These are phyloP conservation scores for Xestobium rufovillosum DNA, from an alignment of 2,888 invertebrate species.

Conservation along the genomic window DNA sequence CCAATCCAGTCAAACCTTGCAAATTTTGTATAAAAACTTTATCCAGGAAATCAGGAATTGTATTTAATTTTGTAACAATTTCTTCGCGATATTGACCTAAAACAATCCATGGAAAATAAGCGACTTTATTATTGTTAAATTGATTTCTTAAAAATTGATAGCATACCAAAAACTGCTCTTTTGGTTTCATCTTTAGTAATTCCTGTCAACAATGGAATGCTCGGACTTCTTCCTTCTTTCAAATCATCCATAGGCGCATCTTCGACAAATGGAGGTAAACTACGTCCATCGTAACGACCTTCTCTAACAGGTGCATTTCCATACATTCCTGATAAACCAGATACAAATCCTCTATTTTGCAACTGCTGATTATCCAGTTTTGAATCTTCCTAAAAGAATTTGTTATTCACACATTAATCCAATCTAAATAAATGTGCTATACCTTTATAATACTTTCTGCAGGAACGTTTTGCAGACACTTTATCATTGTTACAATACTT, in stretches of 20 bases:
- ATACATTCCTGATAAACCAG: conserved; percentile 54
- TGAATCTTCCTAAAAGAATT: conserved; percentile 49
- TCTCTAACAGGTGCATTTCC: conserved; percentile 64
- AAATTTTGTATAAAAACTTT: conserved; percentile 40
- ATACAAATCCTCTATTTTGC: conserved; percentile 53
- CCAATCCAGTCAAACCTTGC: conserved; percentile 36
- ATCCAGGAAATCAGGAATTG: conserved; percentile 41
- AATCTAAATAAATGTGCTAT: conserved; percentile 6
- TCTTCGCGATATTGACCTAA: conserved; percentile 37
- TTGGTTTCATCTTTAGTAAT: conserved; percentile 67
- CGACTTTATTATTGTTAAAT: conserved; percentile 11
- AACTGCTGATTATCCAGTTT: conserved; percentile 50
- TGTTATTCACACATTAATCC: conserved; percentile 3
- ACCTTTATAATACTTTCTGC: conserved; percentile 44
- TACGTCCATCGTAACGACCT: conserved; percentile 56
- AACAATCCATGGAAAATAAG: conserved; percentile 18
- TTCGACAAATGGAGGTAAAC: conserved; percentile 59
- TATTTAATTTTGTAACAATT: conserved; percentile 38
- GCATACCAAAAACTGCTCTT: conserved; percentile 51
- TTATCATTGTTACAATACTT: conserved; percentile 54
- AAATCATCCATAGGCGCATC: conserved; percentile 55
- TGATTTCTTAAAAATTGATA: conserved; percentile 11
- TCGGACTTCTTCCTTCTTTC: conserved; percentile 47
- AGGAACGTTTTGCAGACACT: conserved; percentile 53
- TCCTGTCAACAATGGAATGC: conserved; percentile 64